A percentile compares a stretch with the other conserved stretches of the same genome.
Conservation (phyloP, 1,140 invertebrate species). For the Drosophila triauraria region DNA sequence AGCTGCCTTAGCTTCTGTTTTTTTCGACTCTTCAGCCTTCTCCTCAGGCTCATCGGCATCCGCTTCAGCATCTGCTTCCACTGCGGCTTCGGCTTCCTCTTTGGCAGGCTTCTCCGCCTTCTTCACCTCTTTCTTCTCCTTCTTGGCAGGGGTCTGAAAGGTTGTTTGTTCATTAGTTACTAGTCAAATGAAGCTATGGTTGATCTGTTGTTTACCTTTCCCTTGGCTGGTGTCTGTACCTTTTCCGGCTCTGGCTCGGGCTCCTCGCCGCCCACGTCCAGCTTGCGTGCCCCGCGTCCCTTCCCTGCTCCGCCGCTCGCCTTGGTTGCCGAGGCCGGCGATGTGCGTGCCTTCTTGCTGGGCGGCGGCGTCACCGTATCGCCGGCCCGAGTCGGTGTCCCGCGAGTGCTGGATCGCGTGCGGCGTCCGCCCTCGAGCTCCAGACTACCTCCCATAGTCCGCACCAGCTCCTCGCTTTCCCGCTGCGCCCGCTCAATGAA, state of each 20-base stretch:
- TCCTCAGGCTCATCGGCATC: slow-evolving; percentile 12
- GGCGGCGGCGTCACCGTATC: slow-evolving; percentile 74
- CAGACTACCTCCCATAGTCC: slow-evolving; percentile 78
- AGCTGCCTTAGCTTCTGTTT: slow-evolving; percentile 18
- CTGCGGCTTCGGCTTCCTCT: slow-evolving; percentile 9
- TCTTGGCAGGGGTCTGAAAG: slow-evolving; percentile 49
- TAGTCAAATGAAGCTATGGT: not conserved
- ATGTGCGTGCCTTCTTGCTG: slow-evolving; percentile 77
- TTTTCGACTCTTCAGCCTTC: slow-evolving; percentile 25
- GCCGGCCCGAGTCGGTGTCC: slow-evolving; percentile 66
- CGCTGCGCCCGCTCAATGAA: slow-evolving; percentile 78
- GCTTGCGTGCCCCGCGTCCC: slow-evolving; percentile 75
- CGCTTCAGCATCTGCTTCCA: slow-evolving; percentile 7
- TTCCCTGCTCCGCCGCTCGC: slow-evolving; percentile 48
- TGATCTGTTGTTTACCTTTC: slow-evolving; percentile 44
- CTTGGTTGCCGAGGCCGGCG: slow-evolving; percentile 62
- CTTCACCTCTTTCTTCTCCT: slow-evolving; percentile 57
- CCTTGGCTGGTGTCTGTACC: slow-evolving; percentile 39
- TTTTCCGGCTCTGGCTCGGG: slow-evolving; percentile 51
- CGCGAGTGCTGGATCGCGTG: slow-evolving; percentile 79
- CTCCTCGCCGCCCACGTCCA: slow-evolving; percentile 62
- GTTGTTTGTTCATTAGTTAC: slow-evolving; percentile 3
- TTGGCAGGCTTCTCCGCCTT: slow-evolving; percentile 49
- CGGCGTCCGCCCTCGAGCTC: slow-evolving; percentile 76
- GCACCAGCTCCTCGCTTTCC: slow-evolving; percentile 81